These are phyloP conservation scores for Stigmatopora nigra DNA, from an alignment of 2,113 vertebrate species.

Conservation along the genomic window DNA sequence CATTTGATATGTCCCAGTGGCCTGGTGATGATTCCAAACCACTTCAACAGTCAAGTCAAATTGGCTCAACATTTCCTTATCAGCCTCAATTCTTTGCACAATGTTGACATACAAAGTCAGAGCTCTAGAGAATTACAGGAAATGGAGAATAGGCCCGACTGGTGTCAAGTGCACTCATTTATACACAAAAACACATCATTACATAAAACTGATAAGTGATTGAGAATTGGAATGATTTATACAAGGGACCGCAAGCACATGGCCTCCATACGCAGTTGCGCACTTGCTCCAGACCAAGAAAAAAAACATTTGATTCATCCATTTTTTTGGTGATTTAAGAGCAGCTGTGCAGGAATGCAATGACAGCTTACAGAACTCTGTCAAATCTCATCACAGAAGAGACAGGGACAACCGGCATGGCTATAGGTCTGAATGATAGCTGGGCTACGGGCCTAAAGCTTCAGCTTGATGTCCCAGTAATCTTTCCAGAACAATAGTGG, in stretches of 20 bases:
- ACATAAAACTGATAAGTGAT: constrained; percentile 20
- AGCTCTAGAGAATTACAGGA: constrained; percentile 31
- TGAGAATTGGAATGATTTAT: constrained; percentile 23
- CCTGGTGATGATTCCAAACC: constrained; percentile 44
- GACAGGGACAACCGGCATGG: constrained; percentile 23
- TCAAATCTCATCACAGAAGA: constrained; percentile 40
- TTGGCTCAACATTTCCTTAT: constrained; percentile 55
- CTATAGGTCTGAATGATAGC: constrained; percentile 38
- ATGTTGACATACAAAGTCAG: constrained; percentile 30
- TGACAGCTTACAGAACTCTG: constrained; percentile 45
- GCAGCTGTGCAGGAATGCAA: constrained; percentile 39
- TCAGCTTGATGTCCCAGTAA: constrained; percentile 42
- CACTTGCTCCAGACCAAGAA: constrained; percentile 1
- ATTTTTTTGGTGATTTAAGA: constrained; percentile 39
- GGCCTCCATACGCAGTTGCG: constrained; percentile 3
- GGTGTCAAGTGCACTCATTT: constrained; percentile 35
- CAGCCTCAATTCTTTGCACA: constrained; percentile 35
- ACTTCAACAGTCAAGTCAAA: constrained; percentile 50
- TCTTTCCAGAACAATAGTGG: constrained; percentile 28
- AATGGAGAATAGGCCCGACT: constrained; percentile 36
- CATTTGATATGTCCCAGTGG: constrained; percentile 39
- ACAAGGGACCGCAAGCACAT: constrained; percentile 5
- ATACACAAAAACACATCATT: constrained; percentile 40
- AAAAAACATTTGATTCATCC: constrained; percentile 10
- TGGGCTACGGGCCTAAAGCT: constrained; percentile 34